Percentiles rank a stretch among this genome's conserved stretches.
Conservation (phyloP, 2,797 vertebrate genomes). For the Champsocephalus esox region DNA sequence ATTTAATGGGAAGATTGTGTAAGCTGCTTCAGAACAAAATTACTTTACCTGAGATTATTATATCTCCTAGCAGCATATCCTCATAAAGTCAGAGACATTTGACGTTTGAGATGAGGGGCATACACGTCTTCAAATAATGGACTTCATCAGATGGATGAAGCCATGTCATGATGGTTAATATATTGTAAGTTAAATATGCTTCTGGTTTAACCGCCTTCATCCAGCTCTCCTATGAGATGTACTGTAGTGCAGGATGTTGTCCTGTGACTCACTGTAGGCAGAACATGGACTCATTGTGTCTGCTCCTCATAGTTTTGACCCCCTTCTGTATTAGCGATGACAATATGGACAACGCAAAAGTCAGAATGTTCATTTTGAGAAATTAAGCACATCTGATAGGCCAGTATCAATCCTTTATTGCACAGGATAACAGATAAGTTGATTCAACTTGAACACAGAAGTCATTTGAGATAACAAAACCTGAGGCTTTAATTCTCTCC, state of each 20-base stretch:
- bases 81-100: constrained; percentile 2
- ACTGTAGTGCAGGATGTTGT: background rate
- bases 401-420: background rate
- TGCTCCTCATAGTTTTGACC: background rate
- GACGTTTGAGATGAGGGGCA: background rate
- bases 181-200: background rate
- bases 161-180: background rate
- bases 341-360: background rate
- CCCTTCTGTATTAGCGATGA: background rate
- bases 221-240: background rate
- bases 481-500: too few species aligned
- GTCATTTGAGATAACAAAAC: background rate
- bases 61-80: constrained; percentile 7
- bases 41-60: constrained; percentile 37
- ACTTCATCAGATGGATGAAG: background rate
- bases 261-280: background rate
- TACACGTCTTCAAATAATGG: background rate
- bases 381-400: background rate
- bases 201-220: background rate
- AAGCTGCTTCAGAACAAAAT: constrained; percentile 25
- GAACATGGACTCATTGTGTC: background rate
- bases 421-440: background rate
- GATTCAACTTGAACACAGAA: background rate
- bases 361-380: background rate
- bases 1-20: constrained; percentile 28